Percentiles rank a stretch among this genome's conserved stretches.
Evolutionary conservation across 92 coral and sea anemone species (phyloP).

Genomic region (Heteractis magnifica): DNA sequence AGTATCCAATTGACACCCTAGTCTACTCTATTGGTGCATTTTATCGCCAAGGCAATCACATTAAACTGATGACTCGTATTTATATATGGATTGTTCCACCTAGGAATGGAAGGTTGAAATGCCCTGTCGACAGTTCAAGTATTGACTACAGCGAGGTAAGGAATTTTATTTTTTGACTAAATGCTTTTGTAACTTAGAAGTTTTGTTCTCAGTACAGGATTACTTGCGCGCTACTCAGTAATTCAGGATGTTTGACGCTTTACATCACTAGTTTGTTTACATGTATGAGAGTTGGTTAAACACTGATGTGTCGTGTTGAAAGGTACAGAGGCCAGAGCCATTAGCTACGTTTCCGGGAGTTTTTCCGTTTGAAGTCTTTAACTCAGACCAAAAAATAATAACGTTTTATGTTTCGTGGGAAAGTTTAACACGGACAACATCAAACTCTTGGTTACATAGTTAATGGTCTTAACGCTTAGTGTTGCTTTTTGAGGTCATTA

Average conservation of each 20-base stretch:
- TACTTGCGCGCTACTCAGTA: too few relatives aligned
- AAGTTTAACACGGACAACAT: not conserved
- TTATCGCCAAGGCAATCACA: not conserved
- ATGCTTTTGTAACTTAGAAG: too few relatives aligned
- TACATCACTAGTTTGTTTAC: too few relatives aligned
- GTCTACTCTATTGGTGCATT: not conserved
- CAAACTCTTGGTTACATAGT: not conserved
- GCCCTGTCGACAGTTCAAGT: slow-evolving; percentile 84
- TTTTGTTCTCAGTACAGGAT: too few relatives aligned
- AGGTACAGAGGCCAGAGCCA: not conserved
- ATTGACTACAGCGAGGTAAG: slow-evolving; percentile 84
- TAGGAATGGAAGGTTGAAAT: slow-evolving; percentile 69
- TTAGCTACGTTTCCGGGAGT: not conserved
- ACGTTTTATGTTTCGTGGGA: not conserved
- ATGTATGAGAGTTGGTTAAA: not conserved
- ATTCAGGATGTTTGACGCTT: too few relatives aligned
- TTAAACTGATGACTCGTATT: slow-evolving; percentile 41
- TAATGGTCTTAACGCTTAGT: not conserved
- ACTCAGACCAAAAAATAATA: not conserved
- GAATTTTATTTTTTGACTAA: not conserved
- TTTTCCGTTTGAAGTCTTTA: not conserved
- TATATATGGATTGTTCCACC: slow-evolving; percentile 61
- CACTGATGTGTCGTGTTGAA: not conserved
- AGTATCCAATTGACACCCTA: not conserved
- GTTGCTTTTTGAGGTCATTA: not conserved